Base-by-base conservation (phyloP, 1,140 invertebrate species). In the Ceratitis capitata region DNA sequence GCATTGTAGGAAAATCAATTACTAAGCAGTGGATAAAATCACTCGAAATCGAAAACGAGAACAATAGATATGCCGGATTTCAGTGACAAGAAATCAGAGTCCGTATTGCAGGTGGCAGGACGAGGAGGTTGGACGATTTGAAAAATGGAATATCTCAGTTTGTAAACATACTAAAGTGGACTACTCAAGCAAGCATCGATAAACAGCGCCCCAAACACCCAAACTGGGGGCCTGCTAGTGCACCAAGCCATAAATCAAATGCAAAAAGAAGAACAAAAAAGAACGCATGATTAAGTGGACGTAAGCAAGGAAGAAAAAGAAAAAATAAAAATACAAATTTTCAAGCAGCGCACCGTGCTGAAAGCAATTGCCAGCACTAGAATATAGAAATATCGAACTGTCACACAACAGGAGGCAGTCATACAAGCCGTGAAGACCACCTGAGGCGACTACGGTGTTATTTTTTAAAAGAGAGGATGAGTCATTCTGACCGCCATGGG, bases 1-100 rank as follows among this genome's bases (percentile, higher is more conserved):
- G n/a, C n/a, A n/a, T n/a, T n/a, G n/a, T 29, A 64, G 61, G 32
- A 64, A 64, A 64, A 64, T 64, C 61, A 64, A 64, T 64, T 64
- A 64, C 61, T 64, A 64, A 64, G 61, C 35, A 29, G 23, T 64
- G 26, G 61, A 12, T 64, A 32, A 64, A 64, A 64, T 64, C 61
- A 64, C 61, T 64, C 61, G 61, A 64, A 64, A 64, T 32, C 61
- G 61, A 64, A 29, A 64, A 35, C 61, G 61, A 64, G 61, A 64
- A 64, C 61, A 64, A 64, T 64, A 64, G 61, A 64, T 64, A 35
- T 64, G 61, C 32, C 61, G 26, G 29, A 64, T 64, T 64, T 64
- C 61, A 64, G 29, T 64, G 61, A 10, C 23, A 64, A 35, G 61
- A 64, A 64, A 64, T 64, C 61, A 64, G 32, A 64, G 61, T 32